Conservation (phyloP, 2,797 vertebrate species). For the Lacerta viridis region DNA sequence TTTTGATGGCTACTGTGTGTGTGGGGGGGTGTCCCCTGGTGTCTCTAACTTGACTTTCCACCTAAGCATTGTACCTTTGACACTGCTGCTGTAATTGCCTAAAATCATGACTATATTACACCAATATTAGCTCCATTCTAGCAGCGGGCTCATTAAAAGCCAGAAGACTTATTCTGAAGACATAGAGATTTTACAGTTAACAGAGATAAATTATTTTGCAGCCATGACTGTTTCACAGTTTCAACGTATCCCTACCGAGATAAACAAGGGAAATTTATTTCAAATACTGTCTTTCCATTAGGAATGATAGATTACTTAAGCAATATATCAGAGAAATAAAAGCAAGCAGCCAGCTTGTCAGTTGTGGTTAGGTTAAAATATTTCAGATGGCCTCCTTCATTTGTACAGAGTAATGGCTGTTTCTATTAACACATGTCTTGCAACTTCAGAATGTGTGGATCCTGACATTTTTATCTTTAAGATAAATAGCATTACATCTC, state of each 20-base stretch:
- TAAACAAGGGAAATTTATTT: slow-evolving; percentile 13
- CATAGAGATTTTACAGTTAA: neutral
- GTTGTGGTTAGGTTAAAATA: neutral
- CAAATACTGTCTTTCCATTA: neutral
- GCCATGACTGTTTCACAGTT: neutral
- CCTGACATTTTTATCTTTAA: neutral
- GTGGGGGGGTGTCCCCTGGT: neutral
- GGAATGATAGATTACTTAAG: neutral
- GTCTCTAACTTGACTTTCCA: neutral
- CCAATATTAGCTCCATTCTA: neutral
- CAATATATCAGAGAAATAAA: neutral
- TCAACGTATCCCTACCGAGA: neutral
- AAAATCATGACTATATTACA: neutral
- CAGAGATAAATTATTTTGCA: neutral
- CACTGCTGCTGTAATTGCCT: neutral
- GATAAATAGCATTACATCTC: neutral
- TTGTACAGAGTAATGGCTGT: accelerated
- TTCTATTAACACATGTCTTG: neutral
- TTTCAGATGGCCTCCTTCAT: neutral
- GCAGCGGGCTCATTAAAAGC: neutral
- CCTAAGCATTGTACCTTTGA: neutral
- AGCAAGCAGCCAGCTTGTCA: neutral
- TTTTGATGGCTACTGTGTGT: too few relatives aligned
- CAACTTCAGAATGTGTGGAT: neutral
- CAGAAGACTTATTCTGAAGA: neutral